These are phyloP conservation scores for Fregetta grallaria DNA, from an alignment of 2,113 vertebrate genomes.

Conservation along the genomic window DNA sequence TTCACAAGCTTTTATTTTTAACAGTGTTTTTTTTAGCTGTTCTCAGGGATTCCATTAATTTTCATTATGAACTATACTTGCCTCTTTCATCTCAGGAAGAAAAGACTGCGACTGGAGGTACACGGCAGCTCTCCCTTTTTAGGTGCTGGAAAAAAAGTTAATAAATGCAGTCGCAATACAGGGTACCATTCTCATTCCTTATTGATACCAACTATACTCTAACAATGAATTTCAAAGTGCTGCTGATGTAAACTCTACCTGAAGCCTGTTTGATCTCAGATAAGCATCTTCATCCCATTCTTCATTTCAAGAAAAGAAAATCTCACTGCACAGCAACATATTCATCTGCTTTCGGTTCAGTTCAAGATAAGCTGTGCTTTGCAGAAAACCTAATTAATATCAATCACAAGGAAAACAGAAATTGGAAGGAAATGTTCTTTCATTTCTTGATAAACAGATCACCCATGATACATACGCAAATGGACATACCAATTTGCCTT, in stretches of 20 bases:
- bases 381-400: slow-evolving; percentile 78
- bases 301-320: slow-evolving; percentile 70
- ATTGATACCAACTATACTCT: slow-evolving; percentile 58
- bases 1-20: slow-evolving; percentile 30
- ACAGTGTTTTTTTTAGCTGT: not conserved
- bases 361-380: slow-evolving; percentile 71
- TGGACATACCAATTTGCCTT: slow-evolving; percentile 56
- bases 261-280: slow-evolving; percentile 73
- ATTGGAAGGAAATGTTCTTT: slow-evolving; percentile 64
- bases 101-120: slow-evolving; percentile 12
- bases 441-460: slow-evolving; percentile 73
- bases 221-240: slow-evolving; percentile 75
- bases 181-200: slow-evolving; percentile 65
- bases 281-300: slow-evolving; percentile 78
- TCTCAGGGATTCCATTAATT: slow-evolving; percentile 49
- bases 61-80: slow-evolving; percentile 28
- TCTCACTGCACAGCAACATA: slow-evolving; percentile 52
- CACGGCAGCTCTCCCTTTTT: slow-evolving; percentile 3
- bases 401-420: slow-evolving; percentile 73
- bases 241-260: slow-evolving; percentile 74
- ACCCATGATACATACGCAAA: slow-evolving; percentile 11
- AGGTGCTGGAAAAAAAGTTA: slow-evolving; percentile 65
- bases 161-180: slow-evolving; percentile 65
- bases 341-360: slow-evolving; percentile 72
- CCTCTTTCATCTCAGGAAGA: slow-evolving; percentile 51